A percentile compares a stretch with the other conserved stretches of the same genome.
These are phyloP conservation scores for Dryomyza anilis DNA, from an alignment of 2,888 invertebrate species.

Conservation along the genomic window DNA sequence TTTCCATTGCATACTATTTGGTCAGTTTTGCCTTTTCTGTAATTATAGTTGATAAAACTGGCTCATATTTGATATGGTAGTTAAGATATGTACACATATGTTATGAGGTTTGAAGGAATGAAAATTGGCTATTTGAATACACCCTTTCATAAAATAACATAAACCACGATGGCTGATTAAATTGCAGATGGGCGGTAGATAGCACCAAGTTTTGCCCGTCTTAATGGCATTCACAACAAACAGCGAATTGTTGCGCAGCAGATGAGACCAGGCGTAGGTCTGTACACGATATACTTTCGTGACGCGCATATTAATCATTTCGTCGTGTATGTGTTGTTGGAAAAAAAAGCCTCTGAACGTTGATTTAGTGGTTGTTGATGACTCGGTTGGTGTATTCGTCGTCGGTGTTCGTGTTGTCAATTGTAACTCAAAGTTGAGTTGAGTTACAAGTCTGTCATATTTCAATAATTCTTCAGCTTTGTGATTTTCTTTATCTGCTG, in stretches of 20 bases:
- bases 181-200: conserved; percentile 71
- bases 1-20: too few relatives aligned
- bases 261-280: conserved; percentile 72
- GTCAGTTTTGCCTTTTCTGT: too few relatives aligned
- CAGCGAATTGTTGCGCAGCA: conserved; percentile 69
- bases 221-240: conserved; percentile 67
- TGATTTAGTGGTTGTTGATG: conserved; percentile 40
- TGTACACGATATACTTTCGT: conserved; percentile 63
- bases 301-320: conserved; percentile 46
- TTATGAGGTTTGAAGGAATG: too few relatives aligned
- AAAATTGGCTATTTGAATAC: too few relatives aligned
- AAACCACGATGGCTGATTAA: conserved; percentile 62
- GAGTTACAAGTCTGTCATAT: not conserved
- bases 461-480: too few relatives aligned
- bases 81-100: too few relatives aligned
- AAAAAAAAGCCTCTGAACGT: conserved; percentile 43
- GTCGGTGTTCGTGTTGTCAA: too few relatives aligned
- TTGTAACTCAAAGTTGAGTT: not conserved
- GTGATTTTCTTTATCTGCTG: not conserved
- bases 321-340: conserved; percentile 43
- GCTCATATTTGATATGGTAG: too few relatives aligned
- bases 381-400: conserved; percentile 13
- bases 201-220: conserved; percentile 75
- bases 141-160: too few relatives aligned
- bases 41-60: too few relatives aligned